Base-by-base conservation (phyloP, 2,797 vertebrate genomes). In the Miichthys miiuy region DNA sequence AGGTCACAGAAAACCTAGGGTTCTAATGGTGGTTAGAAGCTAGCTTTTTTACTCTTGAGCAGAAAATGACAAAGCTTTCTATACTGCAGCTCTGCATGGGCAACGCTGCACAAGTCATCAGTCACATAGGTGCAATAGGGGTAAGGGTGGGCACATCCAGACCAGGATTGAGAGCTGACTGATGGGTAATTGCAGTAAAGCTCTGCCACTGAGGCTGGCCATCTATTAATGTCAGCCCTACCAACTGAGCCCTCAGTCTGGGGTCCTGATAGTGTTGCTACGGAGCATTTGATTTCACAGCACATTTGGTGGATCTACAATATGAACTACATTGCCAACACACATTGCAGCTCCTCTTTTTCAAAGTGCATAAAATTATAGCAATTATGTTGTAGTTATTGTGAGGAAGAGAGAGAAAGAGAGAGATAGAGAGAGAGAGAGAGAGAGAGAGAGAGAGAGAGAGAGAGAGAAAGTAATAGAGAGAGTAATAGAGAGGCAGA, bases 151-250 rank as follows among this genome's bases (percentile, higher is more conserved):
- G 62, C 61, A 82, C 85, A 76, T 84, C 75, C 80, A 86, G 73
- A 85, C 78, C 72, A 38, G 82, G 78, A 87, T 44, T 88, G 80
- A 88, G 77, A 90, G 81, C 81, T 85, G 91, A 89, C 87, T 91
- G 91, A 92, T 90, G 85, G 77, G 78, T 82, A 80, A 79, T 87
- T 84, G 89, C 79, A 55, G 70, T 65, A 78, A 84, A 86, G 80
- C 82, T 76, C 65, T 79, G 86, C 72, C 81, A 77, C 71, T 52
- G 80, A 85, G 67, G 65, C 77, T 52, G 56, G 68, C 76, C 79
- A 86, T 91, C 84, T 77, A 86, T 93, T 91, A 89, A 84, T 25
- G 85, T 88, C 85, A 82, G 55, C 80, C 76, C 79, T 55, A 71
- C 79, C 75, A 46, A 75, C 76, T 58, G 79, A 70, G 79, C 57